These are phyloP conservation scores for Resseliella maxima DNA, from an alignment of 2,888 invertebrate genomes.

Conservation along the genomic window DNA sequence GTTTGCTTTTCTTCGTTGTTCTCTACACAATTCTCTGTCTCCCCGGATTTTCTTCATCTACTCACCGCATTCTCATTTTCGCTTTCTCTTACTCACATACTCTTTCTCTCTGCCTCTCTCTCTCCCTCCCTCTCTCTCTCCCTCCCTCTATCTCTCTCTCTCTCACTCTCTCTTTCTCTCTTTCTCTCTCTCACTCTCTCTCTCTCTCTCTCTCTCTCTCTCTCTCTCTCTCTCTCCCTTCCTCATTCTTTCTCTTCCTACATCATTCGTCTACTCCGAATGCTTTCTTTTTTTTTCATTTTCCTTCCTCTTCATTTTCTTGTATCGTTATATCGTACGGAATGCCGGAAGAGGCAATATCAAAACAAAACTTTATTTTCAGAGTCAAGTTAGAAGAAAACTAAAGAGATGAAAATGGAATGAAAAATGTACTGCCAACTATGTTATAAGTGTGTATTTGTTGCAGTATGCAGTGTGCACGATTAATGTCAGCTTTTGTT, in stretches of 20 bases:
- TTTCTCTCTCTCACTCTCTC: too few relatives aligned
- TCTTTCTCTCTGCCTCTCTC: too few relatives aligned
- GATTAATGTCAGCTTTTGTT: neutral
- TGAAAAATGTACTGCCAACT: neutral
- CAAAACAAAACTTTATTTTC: constrained; percentile 27
- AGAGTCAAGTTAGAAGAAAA: neutral
- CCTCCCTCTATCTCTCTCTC: too few relatives aligned
- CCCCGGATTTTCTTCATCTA: neutral
- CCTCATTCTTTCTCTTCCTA: too few relatives aligned
- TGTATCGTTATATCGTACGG: neutral
- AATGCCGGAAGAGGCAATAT: constrained; percentile 23
- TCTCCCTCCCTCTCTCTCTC: too few relatives aligned
- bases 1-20: constrained; percentile 1
- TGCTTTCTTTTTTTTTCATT: neutral
- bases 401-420: neutral
- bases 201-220: too few relatives aligned
- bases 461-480: neutral
- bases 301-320: neutral
- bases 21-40: neutral
- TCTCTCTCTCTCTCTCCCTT: too few relatives aligned
- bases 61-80: neutral
- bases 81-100: too few relatives aligned
- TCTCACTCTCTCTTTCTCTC: too few relatives aligned
- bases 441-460: neutral
- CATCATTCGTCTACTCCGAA: too few relatives aligned